Conservation (phyloP, 2,797 vertebrate species). For the Tinamus major region DNA sequence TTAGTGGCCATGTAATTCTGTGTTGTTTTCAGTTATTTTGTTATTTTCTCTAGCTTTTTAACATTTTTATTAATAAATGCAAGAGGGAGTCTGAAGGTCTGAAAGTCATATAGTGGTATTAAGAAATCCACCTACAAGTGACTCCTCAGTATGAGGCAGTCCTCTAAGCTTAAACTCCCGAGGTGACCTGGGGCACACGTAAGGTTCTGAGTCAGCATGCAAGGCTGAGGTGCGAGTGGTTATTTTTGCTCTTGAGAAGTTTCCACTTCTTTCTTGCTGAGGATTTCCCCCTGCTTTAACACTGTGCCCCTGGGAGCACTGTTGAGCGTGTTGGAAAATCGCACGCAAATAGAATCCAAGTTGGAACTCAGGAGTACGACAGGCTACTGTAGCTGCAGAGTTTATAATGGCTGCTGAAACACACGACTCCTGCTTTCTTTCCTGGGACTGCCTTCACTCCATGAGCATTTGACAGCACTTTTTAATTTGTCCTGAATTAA, state of each 20-base stretch:
- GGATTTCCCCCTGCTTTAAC: neutral
- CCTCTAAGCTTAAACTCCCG: neutral
- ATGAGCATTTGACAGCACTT: neutral
- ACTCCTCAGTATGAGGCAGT: neutral
- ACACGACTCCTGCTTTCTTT: neutral
- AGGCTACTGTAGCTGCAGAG: neutral
- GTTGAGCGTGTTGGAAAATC: neutral
- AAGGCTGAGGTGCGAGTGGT: neutral
- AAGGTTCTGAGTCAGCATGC: neutral
- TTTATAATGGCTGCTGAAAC: neutral
- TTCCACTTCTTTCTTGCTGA: neutral
- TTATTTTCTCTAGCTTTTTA: neutral
- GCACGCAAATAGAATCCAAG: neutral
- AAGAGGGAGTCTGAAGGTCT: neutral
- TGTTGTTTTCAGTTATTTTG: neutral
- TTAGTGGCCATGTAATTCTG: neutral
- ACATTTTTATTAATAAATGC: neutral
- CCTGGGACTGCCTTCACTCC: neutral
- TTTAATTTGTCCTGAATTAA: neutral
- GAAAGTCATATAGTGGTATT: neutral
- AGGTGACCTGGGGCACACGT: neutral
- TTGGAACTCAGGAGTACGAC: neutral
- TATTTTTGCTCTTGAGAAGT: neutral
- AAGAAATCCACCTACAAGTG: neutral
- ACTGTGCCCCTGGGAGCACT: neutral